Conservation (phyloP, 2,797 vertebrate species). For the Amblyopsis hoosieri region DNA sequence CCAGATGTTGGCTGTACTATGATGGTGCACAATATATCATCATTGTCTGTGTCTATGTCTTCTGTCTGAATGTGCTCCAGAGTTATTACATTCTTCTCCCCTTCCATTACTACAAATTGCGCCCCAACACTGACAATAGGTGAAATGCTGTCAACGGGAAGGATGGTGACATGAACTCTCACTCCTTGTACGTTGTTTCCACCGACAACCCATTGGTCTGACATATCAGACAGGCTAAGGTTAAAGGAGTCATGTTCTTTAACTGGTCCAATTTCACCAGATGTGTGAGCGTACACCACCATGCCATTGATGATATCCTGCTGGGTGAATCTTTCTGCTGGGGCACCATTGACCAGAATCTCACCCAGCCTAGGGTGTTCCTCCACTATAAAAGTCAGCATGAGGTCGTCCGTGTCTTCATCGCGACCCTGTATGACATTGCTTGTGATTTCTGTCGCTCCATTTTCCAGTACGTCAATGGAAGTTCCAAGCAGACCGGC, state of each 20-base stretch:
- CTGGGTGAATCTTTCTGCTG: constrained; percentile 83
- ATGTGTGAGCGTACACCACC: constrained; percentile 84
- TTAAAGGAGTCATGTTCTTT: constrained; percentile 84
- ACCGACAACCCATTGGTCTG: constrained; percentile 81
- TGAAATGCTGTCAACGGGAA: constrained; percentile 84
- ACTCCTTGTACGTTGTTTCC: constrained; percentile 83
- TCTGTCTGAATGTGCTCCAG: constrained; percentile 80
- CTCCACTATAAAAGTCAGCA: constrained; percentile 86
- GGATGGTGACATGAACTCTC: constrained; percentile 81
- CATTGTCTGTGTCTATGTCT: constrained; percentile 83
- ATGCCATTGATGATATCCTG: constrained; percentile 83
- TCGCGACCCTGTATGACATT: constrained; percentile 82
- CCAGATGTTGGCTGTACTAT: constrained; percentile 84
- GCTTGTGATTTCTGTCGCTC: constrained; percentile 82
- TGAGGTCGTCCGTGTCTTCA: constrained; percentile 81
- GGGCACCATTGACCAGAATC: constrained; percentile 80
- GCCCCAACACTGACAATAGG: constrained; percentile 77
- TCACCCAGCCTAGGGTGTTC: constrained; percentile 82
- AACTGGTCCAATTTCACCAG: constrained; percentile 84
- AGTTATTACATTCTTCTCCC: constrained; percentile 84
- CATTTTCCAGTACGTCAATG: constrained; percentile 86
- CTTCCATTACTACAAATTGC: constrained; percentile 81
- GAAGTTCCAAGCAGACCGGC: constrained; percentile 73
- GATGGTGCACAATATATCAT: constrained; percentile 86
- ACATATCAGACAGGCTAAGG: constrained; percentile 83